Conservation (phyloP, 2,113 vertebrate genomes). For the Excalfactoria chinensis region DNA sequence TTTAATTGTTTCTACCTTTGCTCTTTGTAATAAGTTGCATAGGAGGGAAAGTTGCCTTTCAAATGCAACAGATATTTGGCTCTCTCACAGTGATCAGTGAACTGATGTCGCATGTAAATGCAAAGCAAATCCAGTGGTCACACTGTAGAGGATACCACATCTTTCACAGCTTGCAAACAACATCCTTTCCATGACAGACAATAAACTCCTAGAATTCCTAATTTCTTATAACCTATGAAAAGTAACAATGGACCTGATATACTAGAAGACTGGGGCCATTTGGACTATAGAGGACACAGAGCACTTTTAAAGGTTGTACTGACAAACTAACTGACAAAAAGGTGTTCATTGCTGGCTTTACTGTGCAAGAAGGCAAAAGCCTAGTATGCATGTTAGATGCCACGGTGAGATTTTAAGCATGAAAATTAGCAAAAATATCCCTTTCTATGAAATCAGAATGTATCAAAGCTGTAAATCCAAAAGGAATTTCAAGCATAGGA, state of each 20-base stretch:
- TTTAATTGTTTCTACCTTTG: not conserved
- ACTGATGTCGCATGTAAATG: not conserved
- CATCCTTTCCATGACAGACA: not conserved
- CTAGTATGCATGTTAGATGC: not conserved
- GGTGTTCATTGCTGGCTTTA: fast-evolving
- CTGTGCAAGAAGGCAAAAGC: not conserved
- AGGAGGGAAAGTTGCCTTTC: not conserved
- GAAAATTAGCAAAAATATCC: not conserved
- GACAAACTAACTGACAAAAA: not conserved
- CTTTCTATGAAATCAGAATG: not conserved
- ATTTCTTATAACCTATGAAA: not conserved
- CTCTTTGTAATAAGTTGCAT: not conserved
- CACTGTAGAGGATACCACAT: not conserved
- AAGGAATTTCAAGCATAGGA: not conserved
- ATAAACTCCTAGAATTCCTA: not conserved
- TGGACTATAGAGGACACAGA: not conserved
- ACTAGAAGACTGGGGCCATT: not conserved
- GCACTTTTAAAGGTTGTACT: not conserved
- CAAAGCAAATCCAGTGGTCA: conserved; percentile 9
- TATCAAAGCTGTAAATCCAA: not conserved
- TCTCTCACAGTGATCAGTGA: not conserved
- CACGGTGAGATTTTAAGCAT: not conserved
- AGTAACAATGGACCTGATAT: not conserved
- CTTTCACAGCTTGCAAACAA: not conserved
- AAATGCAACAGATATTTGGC: not conserved